phyloP scores from a whole-genome alignment of 1,140 invertebrate species.

The Formica exsecta region DNA sequence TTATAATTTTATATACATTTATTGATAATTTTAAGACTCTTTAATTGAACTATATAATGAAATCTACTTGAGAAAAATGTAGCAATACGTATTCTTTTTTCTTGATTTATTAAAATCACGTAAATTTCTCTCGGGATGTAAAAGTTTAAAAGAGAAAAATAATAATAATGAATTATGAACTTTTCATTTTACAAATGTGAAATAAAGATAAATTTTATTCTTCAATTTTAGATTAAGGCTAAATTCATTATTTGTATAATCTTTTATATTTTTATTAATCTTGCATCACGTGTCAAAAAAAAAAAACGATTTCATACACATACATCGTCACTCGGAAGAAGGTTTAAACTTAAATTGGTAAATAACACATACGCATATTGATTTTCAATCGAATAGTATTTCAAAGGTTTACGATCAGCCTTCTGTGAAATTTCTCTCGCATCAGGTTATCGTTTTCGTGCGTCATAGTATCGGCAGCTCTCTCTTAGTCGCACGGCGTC shows the following conservation, averaged over 20 bases:
- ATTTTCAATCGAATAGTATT: conserved; percentile 43
- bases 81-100: no score
- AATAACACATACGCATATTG: conserved; percentile 50
- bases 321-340: neutral
- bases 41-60: no score
- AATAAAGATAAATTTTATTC: no score
- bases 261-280: no score
- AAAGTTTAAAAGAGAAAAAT: no score
- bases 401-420: conserved; percentile 37
- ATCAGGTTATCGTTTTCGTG: conserved; percentile 47
- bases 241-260: no score
- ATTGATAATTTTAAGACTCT: neutral
- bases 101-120: no score
- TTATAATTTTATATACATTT: neutral
- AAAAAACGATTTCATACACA: neutral
- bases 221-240: no score
- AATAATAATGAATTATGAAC: no score
- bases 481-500: conserved; percentile 29
- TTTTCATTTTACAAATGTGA: no score
- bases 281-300: neutral
- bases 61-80: no score
- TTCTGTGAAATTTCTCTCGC: conserved; percentile 47
- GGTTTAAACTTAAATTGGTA: conserved; percentile 16
- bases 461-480: conserved; percentile 37
- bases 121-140: no score